Percentiles rank a stretch among this genome's conserved stretches.
Conservation (phyloP, 1,140 invertebrate species). For the Drosophila kikkawai region DNA sequence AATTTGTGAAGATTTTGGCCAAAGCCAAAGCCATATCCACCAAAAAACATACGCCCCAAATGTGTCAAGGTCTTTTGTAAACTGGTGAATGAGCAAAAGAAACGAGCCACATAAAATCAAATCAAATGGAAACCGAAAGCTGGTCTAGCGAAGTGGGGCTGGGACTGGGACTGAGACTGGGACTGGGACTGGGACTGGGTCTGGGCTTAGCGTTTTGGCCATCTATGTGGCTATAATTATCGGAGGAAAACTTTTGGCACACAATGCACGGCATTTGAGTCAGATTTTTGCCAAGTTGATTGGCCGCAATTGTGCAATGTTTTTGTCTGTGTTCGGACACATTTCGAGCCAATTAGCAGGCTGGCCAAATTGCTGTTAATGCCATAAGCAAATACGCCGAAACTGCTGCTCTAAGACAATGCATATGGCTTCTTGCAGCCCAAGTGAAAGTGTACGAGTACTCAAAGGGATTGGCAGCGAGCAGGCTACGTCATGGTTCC, state of each 20-base stretch:
- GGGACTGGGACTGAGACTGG: not conserved
- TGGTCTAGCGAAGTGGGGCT: conserved; percentile 54
- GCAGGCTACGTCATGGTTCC: conserved; percentile 13
- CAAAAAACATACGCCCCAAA: conserved; percentile 56
- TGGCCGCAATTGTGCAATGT: conserved; percentile 66
- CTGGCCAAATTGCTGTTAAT: conserved; percentile 64
- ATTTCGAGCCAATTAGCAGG: conserved; percentile 74
- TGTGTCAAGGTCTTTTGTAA: conserved; percentile 81
- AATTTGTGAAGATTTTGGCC: conserved; percentile 53
- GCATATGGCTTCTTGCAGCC: conserved; percentile 64
- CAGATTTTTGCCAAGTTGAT: conserved; percentile 65
- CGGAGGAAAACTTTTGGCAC: conserved; percentile 66
- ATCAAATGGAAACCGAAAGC: conserved; percentile 56
- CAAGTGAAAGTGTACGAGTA: not conserved
- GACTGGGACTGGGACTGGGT: conserved; percentile 27
- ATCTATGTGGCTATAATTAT: conserved; percentile 54
- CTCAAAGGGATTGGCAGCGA: conserved; percentile 15
- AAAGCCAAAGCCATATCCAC: conserved; percentile 48
- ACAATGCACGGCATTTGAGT: conserved; percentile 73
- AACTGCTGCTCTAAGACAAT: conserved; percentile 65
- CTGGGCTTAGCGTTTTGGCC: conserved; percentile 28
- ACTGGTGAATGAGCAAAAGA: conserved; percentile 70
- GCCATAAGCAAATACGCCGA: conserved; percentile 58
- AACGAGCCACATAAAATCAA: conserved; percentile 37
- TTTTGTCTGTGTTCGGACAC: conserved; percentile 50